Percentiles rank a stretch among this genome's conserved stretches.
Evolutionary conservation across 2,888 invertebrate genomes (phyloP).

Genomic region (Cryptocephalus moraei): DNA sequence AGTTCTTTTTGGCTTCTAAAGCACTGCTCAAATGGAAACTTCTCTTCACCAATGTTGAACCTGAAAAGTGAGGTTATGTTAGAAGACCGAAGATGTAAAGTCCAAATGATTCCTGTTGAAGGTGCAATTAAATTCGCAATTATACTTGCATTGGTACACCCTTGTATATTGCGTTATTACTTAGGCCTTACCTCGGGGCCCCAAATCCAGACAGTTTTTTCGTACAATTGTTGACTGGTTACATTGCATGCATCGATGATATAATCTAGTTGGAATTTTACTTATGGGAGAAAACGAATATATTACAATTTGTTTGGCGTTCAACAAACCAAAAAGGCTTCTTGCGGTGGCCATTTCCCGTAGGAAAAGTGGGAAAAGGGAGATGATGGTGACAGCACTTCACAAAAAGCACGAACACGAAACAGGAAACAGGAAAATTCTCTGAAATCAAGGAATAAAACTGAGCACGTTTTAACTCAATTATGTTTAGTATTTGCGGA

Average conservation of each 20-base stretch:
- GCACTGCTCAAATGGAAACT: constrained; percentile 48
- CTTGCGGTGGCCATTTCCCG: constrained; percentile 47
- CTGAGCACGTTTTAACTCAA: not conserved
- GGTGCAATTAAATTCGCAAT: not conserved
- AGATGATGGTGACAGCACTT: not conserved
- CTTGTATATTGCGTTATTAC: too few species aligned
- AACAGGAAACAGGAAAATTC: not conserved
- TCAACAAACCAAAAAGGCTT: constrained; percentile 50
- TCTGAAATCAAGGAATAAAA: not conserved
- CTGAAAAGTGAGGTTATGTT: constrained; percentile 17
- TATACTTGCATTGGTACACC: too few species aligned
- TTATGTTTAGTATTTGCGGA: too few species aligned
- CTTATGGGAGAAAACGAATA: constrained; percentile 42
- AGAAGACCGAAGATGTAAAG: constrained; percentile 30
- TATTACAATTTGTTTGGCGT: constrained; percentile 45
- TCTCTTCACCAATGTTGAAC: constrained; percentile 20
- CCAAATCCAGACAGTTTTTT: not conserved
- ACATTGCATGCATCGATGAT: constrained; percentile 45
- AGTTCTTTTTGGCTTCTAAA: constrained; percentile 56
- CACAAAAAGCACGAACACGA: too few species aligned
- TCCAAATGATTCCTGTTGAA: not conserved
- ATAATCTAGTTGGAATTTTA: constrained; percentile 41
- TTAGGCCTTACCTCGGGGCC: not conserved
- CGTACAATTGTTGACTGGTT: constrained; percentile 30
- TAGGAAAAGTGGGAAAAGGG: constrained; percentile 6